These are phyloP conservation scores for Dipodomys ordii DNA, from an alignment of 2,113 vertebrate species.

Conservation along the genomic window DNA sequence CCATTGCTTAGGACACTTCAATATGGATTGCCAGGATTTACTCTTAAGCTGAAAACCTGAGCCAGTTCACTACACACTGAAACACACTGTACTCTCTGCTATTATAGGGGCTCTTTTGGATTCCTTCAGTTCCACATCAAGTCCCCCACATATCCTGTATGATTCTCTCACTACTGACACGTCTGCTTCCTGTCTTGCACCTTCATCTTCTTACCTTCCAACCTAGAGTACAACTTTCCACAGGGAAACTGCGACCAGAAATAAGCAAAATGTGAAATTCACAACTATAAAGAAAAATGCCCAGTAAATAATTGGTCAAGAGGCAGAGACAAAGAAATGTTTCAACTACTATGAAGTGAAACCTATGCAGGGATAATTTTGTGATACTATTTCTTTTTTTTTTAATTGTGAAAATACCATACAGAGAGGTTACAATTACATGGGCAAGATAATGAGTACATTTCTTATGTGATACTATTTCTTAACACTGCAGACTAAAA, in stretches of 20 bases:
- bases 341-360: neutral
- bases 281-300: neutral
- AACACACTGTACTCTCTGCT: neutral
- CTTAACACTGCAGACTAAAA: neutral
- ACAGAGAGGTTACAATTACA: no score
- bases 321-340: neutral
- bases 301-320: neutral
- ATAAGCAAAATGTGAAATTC: neutral
- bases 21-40: constrained; percentile 48
- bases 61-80: constrained; percentile 27
- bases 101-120: constrained; percentile 20
- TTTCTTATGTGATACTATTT: neutral
- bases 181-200: neutral
- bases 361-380: neutral
- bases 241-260: neutral
- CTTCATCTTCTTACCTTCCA: neutral
- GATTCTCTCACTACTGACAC: constrained; percentile 4
- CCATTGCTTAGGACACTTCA: constrained; percentile 39
- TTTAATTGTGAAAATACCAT: neutral
- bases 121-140: constrained; percentile 44
- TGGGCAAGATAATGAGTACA: no score
- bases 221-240: neutral
- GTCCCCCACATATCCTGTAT: neutral
- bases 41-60: constrained; percentile 32
- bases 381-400: neutral